Percentiles rank a stretch among this genome's conserved stretches.
phyloP scores from a whole-genome alignment of 2,888 invertebrate genomes.

The Mycogona germanica region DNA sequence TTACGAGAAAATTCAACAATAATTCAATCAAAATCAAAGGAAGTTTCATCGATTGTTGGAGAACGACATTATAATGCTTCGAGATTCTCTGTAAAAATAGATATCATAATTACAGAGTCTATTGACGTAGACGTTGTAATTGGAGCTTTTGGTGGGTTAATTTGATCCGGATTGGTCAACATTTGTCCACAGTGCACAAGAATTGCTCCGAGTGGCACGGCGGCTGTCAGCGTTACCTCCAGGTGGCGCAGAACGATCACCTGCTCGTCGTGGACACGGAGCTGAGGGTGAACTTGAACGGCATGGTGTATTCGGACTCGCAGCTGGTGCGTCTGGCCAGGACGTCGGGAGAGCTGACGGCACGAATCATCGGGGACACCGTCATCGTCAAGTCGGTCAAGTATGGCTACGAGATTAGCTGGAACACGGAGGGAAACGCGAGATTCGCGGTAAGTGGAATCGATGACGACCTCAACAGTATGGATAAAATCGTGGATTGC shows the following conservation, averaged over 20 bases:
- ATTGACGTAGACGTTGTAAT: too few relatives aligned
- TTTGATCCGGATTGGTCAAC: conserved; percentile 5
- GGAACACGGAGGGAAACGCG: conserved; percentile 50
- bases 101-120: too few relatives aligned
- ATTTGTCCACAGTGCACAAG: conserved; percentile 45
- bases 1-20: too few relatives aligned
- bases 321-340: conserved; percentile 28
- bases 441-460: conserved; percentile 51
- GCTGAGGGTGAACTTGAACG: conserved; percentile 53
- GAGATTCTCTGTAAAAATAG: too few relatives aligned
- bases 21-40: too few relatives aligned
- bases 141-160: not conserved
- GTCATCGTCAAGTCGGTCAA: conserved; percentile 53
- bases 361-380: conserved; percentile 54
- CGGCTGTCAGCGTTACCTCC: conserved; percentile 49
- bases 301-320: conserved; percentile 33
- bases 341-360: conserved; percentile 31
- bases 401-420: conserved; percentile 60
- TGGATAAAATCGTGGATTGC: not conserved
- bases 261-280: conserved; percentile 47
- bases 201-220: conserved; percentile 42
- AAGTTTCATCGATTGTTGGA: too few relatives aligned
- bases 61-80: too few relatives aligned
- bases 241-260: conserved; percentile 48
- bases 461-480: not conserved